Percentiles rank a stretch among this genome's conserved stretches.
Conservation (phyloP, 2,797 vertebrate species). For the Acipenser oxyrinchus region DNA sequence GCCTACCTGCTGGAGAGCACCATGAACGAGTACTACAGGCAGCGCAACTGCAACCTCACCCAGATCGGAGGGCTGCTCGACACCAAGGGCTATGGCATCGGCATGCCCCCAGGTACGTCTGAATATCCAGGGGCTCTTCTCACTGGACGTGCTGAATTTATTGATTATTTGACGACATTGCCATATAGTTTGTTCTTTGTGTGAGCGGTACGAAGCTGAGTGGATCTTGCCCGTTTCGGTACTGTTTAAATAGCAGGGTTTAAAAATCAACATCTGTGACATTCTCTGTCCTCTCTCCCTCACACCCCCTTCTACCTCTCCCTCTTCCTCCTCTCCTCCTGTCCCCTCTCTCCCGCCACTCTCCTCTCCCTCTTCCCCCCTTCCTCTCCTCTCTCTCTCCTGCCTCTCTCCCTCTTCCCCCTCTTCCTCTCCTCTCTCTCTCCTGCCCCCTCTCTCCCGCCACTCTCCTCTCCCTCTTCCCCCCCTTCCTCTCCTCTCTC, state of each 20-base stretch:
- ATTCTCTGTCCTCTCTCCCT: background rate
- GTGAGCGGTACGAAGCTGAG: too few species aligned
- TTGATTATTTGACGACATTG: too few species aligned
- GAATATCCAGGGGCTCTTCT: too few species aligned
- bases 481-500: background rate
- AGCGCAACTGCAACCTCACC: constrained; percentile 96
- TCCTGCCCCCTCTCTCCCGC: constrained; percentile 17
- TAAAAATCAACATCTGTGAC: too few species aligned
- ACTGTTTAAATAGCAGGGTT: too few species aligned
- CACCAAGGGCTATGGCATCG: constrained; percentile 97
- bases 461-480: constrained; percentile 15
- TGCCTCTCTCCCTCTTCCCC: constrained; percentile 22
- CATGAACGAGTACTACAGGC: constrained; percentile 95
- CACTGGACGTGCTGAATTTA: too few species aligned
- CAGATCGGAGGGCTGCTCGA: constrained; percentile 95
- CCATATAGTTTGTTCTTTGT: too few species aligned
- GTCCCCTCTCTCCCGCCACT: constrained; percentile 18
- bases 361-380: too few species aligned
- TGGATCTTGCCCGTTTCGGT: too few species aligned
- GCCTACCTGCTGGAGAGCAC: constrained; percentile 97
- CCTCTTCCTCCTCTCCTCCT: background rate
- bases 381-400: background rate
- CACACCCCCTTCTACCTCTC: background rate
- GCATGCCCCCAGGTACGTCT: constrained; percentile 84
- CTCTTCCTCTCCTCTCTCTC: background rate